phyloP scores from a whole-genome alignment of 1,140 invertebrate species.

The Harpegnathos saltator region DNA sequence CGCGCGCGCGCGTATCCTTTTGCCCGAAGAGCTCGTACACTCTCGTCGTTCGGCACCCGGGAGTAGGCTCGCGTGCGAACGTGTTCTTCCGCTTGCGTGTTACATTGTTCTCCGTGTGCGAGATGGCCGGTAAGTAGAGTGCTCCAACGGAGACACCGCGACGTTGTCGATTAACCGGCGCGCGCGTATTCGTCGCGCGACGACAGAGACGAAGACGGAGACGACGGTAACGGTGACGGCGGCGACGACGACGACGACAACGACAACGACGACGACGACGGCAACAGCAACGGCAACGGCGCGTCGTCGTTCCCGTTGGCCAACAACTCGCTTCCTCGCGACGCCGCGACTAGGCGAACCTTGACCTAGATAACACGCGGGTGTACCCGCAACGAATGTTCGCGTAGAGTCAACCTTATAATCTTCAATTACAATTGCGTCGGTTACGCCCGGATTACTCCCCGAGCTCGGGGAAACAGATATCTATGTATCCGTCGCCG shows the following conservation, averaged over 20 bases:
- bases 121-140: slow-evolving; percentile 82
- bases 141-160: background rate
- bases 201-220: background rate
- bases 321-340: slow-evolving; percentile 34
- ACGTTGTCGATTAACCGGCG: slow-evolving; percentile 4
- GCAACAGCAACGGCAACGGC: slow-evolving; percentile 44
- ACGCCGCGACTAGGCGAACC: slow-evolving; percentile 72
- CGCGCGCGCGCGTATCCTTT: slow-evolving; percentile 58
- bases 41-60: slow-evolving; percentile 42
- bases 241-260: background rate
- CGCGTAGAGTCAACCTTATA: slow-evolving; percentile 56
- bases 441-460: slow-evolving; percentile 55
- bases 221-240: background rate
- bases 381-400: slow-evolving; percentile 57
- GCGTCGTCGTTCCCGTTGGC: slow-evolving; percentile 50
- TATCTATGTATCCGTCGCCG: slow-evolving; percentile 78
- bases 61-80: slow-evolving; percentile 59
- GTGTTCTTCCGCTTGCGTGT: slow-evolving; percentile 32
- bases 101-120: slow-evolving; percentile 66
- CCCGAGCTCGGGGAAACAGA: slow-evolving; percentile 74
- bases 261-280: slow-evolving; percentile 12
- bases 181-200: background rate
- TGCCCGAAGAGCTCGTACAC: slow-evolving; percentile 22
- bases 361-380: slow-evolving; percentile 76
- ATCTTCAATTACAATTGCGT: slow-evolving; percentile 62